A percentile compares a stretch with the other conserved stretches of the same genome.
Evolutionary conservation across 1,140 invertebrate genomes (phyloP).

Genomic region (Gonioctena quinquepunctata): DNA sequence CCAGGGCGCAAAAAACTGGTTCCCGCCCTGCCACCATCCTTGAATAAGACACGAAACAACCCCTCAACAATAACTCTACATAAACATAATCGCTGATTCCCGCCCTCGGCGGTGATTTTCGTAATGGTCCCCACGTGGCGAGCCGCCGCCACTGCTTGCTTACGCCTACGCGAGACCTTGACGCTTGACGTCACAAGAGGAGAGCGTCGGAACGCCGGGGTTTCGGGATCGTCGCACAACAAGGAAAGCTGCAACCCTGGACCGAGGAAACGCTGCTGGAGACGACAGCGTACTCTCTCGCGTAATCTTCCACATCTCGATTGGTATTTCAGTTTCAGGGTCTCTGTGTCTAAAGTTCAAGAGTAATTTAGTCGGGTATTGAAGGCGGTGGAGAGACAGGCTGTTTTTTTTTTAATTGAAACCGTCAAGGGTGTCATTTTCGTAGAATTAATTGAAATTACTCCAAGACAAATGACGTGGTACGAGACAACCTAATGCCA

Average conservation of each 20-base stretch:
- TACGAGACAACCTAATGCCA: too few species aligned
- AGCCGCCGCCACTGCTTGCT: not conserved
- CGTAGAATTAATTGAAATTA: too few species aligned
- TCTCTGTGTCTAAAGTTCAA: not conserved
- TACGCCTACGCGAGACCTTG: constrained; percentile 33
- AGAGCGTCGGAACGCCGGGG: constrained; percentile 39
- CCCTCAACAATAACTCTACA: not conserved
- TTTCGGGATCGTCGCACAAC: constrained; percentile 26
- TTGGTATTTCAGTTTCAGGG: not conserved
- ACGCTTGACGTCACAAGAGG: constrained; percentile 40
- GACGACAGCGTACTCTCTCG: not conserved
- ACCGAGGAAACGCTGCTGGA: constrained; percentile 3
- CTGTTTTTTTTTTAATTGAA: too few species aligned
- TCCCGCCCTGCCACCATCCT: not conserved
- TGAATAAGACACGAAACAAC: too few species aligned
- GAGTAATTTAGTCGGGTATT: too few species aligned
- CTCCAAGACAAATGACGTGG: too few species aligned
- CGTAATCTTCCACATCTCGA: not conserved
- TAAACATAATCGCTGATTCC: not conserved
- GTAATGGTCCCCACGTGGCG: not conserved
- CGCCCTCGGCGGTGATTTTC: not conserved
- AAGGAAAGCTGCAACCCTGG: constrained; percentile 24
- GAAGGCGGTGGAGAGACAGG: too few species aligned
- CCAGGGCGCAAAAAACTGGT: too few species aligned
- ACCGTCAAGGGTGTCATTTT: too few species aligned